Percentiles rank a stretch among this genome's conserved stretches.
These are phyloP conservation scores for Chrysolina americana DNA, from an alignment of 2,888 invertebrate species.

Conservation along the genomic window DNA sequence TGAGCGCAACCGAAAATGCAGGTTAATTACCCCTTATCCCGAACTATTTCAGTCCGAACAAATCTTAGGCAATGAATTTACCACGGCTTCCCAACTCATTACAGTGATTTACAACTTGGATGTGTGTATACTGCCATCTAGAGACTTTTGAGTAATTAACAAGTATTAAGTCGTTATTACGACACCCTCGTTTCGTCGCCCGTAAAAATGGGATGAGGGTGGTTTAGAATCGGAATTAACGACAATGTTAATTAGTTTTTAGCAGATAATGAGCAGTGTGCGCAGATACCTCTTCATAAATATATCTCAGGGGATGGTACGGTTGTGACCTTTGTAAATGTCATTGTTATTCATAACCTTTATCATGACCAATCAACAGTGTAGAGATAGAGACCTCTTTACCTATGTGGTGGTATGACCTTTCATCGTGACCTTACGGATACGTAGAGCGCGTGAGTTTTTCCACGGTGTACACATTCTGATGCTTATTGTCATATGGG, in stretches of 20 bases:
- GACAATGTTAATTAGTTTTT: conserved; percentile 57
- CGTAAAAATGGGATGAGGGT: conserved; percentile 52
- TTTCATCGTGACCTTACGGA: conserved; percentile 55
- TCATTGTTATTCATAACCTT: conserved; percentile 54
- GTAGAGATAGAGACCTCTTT: conserved; percentile 43
- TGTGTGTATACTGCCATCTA: conserved; percentile 56
- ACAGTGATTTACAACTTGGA: conserved; percentile 56
- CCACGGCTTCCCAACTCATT: conserved; percentile 49
- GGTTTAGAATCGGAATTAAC: conserved; percentile 54
- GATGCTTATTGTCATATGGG: conserved; percentile 35
- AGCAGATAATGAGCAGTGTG: conserved; percentile 51
- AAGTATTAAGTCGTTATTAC: conserved; percentile 59
- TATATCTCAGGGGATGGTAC: neutral
- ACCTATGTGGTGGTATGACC: conserved; percentile 56
- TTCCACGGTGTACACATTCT: conserved; percentile 34
- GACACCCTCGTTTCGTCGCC: conserved; percentile 50
- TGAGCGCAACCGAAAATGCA: neutral
- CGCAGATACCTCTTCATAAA: conserved; percentile 12
- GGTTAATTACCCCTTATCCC: conserved; percentile 30
- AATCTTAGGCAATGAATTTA: conserved; percentile 47
- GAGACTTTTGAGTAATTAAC: conserved; percentile 59
- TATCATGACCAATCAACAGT: conserved; percentile 55
- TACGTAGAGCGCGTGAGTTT: conserved; percentile 39
- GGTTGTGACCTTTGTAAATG: conserved; percentile 54
- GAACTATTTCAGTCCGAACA: conserved; percentile 41